phyloP scores from a whole-genome alignment of 2,888 invertebrate species.

The Ichneumon xanthorius region DNA sequence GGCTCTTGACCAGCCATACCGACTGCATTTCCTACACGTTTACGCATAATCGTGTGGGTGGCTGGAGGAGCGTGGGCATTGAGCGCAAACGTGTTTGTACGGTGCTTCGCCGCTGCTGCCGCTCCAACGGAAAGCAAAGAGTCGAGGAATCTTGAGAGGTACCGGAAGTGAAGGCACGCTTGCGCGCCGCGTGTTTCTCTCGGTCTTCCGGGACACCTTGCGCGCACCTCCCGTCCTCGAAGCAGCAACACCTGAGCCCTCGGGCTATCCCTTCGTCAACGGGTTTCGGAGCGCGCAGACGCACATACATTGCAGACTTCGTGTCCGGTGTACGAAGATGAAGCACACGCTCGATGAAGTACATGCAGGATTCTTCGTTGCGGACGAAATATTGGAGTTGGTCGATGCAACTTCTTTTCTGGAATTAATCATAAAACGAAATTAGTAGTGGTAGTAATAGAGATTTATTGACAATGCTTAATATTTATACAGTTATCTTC shows the following conservation, averaged over 20 bases:
- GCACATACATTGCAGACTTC: neutral
- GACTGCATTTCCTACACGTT: neutral
- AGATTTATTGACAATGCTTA: neutral
- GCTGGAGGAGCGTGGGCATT: conserved; percentile 46
- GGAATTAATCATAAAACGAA: conserved; percentile 7
- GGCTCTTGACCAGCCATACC: too few species aligned
- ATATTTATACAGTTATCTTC: too few species aligned
- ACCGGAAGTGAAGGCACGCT: conserved; percentile 57
- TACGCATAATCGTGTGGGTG: conserved; percentile 39
- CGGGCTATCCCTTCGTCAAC: conserved; percentile 38
- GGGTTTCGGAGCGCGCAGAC: conserved; percentile 15
- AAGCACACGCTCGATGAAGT: neutral
- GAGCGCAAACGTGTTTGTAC: conserved; percentile 47
- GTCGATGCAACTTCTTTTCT: conserved; percentile 37
- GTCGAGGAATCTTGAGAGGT: conserved; percentile 53
- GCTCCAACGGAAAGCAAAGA: conserved; percentile 1
- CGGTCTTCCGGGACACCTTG: conserved; percentile 68
- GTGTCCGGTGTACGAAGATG: neutral
- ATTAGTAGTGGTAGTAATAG: neutral
- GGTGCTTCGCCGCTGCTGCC: neutral
- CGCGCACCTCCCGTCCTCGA: conserved; percentile 31
- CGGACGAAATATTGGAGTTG: neutral
- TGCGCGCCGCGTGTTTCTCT: conserved; percentile 52
- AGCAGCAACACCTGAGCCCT: conserved; percentile 37
- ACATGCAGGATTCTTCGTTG: neutral